Base-by-base conservation (phyloP, 2,797 vertebrate species). In the Thripadectes ignobilis region DNA sequence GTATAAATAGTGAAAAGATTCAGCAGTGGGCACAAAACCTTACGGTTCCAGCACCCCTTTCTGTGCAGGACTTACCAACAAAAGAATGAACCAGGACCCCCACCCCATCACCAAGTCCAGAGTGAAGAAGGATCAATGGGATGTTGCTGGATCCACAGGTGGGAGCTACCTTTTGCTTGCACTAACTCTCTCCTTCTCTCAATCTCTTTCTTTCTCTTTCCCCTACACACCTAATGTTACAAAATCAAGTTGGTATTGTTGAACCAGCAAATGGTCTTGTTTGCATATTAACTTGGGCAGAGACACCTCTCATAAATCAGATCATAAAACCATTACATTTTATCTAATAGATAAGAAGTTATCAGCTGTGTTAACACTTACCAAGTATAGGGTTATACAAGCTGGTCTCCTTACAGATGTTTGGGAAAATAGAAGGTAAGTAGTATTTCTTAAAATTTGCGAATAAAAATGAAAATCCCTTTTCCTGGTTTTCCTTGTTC, bases 391-490 rank as follows among this genome's bases (percentile, higher is more conserved):
- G 99, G 93, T 97, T 99, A 98, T 99, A 99, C 88, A 99, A 98
- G 98, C 98, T 99, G 94, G 98, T 99, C 96, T 99, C 99, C 97
- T 98, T 99, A 97, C 99, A 99, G 89, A 99, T 99, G 97, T 99
- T 99, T 93, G 99, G 99, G 86, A 99, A 99, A 98, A 99, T 99
- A 97, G 99, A 99, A 97, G 99, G 99, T 97, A 99, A 98, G 96
- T 99, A 99, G 97, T 99, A 99, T 98, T 99, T 99, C 98, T 99
- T 99, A 98, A 99, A 99, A 98, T 99, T 99, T 95, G 98, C 98
- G 95, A 99, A 99, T 92, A 99, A 98, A 98, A 99, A 99, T 85
- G 98, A 99, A 97, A 99, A 99, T 97, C 99, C 99, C 85, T 98
- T 99, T 97, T 99, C 99, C 85, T 99, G 99, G 96, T 99, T 99